phyloP scores from a whole-genome alignment of 1,140 invertebrate species.

The Drosophila watanabei region DNA sequence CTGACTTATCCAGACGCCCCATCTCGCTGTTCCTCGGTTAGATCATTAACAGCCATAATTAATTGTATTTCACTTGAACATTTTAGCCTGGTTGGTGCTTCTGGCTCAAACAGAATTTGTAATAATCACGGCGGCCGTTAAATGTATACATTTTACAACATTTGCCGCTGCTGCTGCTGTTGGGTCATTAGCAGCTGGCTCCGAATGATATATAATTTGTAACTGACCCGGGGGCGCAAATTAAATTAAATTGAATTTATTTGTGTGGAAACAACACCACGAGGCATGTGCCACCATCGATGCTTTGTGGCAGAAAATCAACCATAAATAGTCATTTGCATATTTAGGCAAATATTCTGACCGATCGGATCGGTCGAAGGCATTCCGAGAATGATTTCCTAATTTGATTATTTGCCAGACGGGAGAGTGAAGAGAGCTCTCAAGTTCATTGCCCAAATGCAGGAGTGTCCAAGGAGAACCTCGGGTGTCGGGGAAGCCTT shows the following conservation, averaged over 20 bases:
- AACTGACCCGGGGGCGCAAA: slow-evolving; percentile 40
- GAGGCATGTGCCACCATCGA: slow-evolving; percentile 12
- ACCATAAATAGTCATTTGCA: slow-evolving; percentile 17
- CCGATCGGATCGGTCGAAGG: slow-evolving; percentile 2
- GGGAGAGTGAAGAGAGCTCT: too few relatives aligned
- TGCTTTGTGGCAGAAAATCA: slow-evolving; percentile 14
- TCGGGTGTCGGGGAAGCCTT: not conserved
- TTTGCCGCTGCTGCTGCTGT: slow-evolving; percentile 9
- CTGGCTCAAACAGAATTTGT: slow-evolving; percentile 41
- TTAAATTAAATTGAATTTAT: slow-evolving; percentile 52
- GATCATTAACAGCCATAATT: slow-evolving; percentile 70
- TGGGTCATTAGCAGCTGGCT: slow-evolving; percentile 52
- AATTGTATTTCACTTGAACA: slow-evolving; percentile 48
- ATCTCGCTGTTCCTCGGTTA: slow-evolving; percentile 7
- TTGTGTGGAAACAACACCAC: slow-evolving; percentile 33
- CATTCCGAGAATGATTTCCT: slow-evolving; percentile 6
- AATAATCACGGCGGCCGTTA: slow-evolving; percentile 27
- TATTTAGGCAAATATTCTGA: slow-evolving; percentile 13
- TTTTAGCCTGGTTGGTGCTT: slow-evolving; percentile 26
- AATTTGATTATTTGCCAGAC: slow-evolving; percentile 10
- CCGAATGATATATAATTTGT: slow-evolving; percentile 56
- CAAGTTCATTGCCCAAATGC: slow-evolving; percentile 73
- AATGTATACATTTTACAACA: slow-evolving; percentile 31
- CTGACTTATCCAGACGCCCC: slow-evolving; percentile 20
- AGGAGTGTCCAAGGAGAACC: slow-evolving; percentile 18